Evolutionary conservation across 1,140 invertebrate species (phyloP), one percentile per base, ranked within the genome.

Genomic region (Calephelis virginiensis): DNA sequence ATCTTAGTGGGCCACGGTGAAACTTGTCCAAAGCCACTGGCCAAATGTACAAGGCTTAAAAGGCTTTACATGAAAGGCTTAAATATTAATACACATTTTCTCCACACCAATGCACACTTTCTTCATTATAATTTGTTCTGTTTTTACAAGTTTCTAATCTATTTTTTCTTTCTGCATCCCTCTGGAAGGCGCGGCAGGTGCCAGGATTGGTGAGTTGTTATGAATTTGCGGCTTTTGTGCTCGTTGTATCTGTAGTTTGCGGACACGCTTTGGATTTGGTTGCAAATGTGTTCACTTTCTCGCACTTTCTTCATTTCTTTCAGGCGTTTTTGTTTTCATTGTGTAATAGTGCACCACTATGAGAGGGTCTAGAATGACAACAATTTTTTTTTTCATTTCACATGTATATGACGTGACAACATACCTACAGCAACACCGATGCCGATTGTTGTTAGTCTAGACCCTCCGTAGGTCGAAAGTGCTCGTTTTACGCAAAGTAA

Each of bases 141-240:
- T 14, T n/a, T 37, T 49, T 40, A 43, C 6, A 9, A 64, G 63
- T 64, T 64, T 64, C 63, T 64, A 64, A 64, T 64, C 8, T 56
- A n/a, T 63, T 49, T n/a, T 73, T 68, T 70, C 63, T 67, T 68
- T 68, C 67, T 61, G 67, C 64, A 66, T 37, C 17, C 17, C 9
- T 38, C 81, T 61, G 73, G 62, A 88, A 92, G 91, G 91, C 81
- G 90, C 91, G 72, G 91, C 91, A 73, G 90, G 91, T 71, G 91
- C 91, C 59, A 76, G 91, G 69, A 91, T 92, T 70, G 90, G 91
- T 92, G 84, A 92, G 91, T 92, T 68, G n/a, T 72, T 75, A 73
- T 80, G 76, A 63, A 78, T 80, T 76, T 72, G 74, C 74, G 69
- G 80, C 76, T 86, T 86, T 68, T 73, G 74, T 82, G 14, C 66